Evolutionary conservation across 1,140 invertebrate species (phyloP), one percentile per base, ranked within the genome.

Genomic region (Choristoneura fumiferana): DNA sequence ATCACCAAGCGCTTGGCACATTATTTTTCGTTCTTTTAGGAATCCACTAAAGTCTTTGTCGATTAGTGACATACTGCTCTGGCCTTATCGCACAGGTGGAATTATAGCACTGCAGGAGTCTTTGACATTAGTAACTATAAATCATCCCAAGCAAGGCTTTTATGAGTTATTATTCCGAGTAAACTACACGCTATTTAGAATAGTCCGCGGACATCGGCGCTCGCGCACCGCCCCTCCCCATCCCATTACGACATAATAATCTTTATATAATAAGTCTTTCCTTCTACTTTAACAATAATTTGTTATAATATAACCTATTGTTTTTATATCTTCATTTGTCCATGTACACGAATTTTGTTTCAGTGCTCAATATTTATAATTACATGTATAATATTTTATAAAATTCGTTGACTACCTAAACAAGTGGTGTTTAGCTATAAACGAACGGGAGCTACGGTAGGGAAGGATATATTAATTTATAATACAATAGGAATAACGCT

Each of bases 341-440:
- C 78, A 74, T 81, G 53, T 78, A 83, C 77, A 84, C 69, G 62
- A 80, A n/a, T 73, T 81, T 80, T 71, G 72, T 82, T 71, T 86
- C 81, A 84, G 84, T 87, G 84, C 84, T 82, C 78, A 72, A 77
- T 84, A 79, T 74, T 69, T 81, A 73, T 73, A 63, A 64, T 53
- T 72, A 67, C 61, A 67, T 69, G 68, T 65, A 66, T 65, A 49
- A 54, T 54, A 35, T 71, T 67, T 73, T 77, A 81, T 81, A 85
- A 81, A 88, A 88, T 88, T 88, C 83, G 85, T 88, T 88, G 74
- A 76, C 85, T 88, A 88, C 79, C 85, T 88, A 88, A 82, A 71
- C 73, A 77, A 78, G 77, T 83, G 79, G 73, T 77, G 71, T 73
- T 65, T 71, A 76, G 66, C 73, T 81, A 80, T 63, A 69, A 69